Conservation (phyloP, 2,113 vertebrate genomes). For the Nestor notabilis region DNA sequence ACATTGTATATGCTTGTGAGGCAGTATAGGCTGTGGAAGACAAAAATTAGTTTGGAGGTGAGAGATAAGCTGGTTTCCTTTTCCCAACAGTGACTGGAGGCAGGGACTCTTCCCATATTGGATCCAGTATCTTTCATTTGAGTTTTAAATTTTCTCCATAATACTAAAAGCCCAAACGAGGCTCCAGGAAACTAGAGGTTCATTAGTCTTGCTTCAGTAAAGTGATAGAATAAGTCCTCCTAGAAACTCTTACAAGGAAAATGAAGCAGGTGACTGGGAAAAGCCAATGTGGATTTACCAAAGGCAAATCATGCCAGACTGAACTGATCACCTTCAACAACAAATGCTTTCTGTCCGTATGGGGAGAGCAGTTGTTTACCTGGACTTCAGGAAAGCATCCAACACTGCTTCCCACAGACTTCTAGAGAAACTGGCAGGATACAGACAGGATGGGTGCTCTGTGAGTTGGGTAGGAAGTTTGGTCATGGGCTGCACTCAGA, state of each 20-base stretch:
- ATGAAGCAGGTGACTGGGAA: neutral
- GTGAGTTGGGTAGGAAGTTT: neutral
- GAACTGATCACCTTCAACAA: neutral
- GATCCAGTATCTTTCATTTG: neutral
- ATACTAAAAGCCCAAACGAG: neutral
- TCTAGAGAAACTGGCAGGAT: neutral
- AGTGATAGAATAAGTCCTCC: neutral
- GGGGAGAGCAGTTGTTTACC: neutral
- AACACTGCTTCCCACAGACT: neutral
- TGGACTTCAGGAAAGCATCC: neutral
- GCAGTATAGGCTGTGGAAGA: neutral
- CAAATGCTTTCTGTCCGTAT: neutral
- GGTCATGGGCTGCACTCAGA: accelerated
- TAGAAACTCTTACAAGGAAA: neutral
- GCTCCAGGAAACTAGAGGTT: neutral
- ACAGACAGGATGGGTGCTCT: neutral
- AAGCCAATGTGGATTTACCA: neutral
- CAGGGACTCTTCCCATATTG: neutral
- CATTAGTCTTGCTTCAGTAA: neutral
- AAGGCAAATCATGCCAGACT: neutral
- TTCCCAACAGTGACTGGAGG: neutral
- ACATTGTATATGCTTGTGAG: neutral
- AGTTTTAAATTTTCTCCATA: neutral
- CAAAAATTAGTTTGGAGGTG: neutral
- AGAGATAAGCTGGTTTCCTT: neutral